Conservation (phyloP, 2,888 invertebrate species). For the Polylopha cassiicola region DNA sequence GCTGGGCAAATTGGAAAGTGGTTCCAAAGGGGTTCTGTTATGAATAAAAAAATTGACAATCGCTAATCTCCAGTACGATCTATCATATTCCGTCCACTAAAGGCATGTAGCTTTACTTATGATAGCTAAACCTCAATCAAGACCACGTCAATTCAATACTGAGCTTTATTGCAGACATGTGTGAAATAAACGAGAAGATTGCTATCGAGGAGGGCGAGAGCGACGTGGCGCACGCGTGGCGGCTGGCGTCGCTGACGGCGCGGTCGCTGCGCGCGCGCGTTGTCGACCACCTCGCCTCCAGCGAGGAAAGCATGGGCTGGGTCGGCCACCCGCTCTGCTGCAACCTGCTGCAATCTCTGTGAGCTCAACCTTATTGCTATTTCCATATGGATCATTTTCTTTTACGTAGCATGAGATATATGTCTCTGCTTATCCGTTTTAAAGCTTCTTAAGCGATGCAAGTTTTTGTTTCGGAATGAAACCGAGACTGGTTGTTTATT, state of each 20-base stretch:
- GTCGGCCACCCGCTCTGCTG: conserved; percentile 91
- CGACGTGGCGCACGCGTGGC: conserved; percentile 93
- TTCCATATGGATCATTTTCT: conserved; percentile 17
- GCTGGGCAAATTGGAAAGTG: too few species aligned
- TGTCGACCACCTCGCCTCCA: conserved; percentile 56
- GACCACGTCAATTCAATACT: too few species aligned
- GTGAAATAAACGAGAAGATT: conserved; percentile 86
- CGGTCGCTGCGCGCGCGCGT: conserved; percentile 58
- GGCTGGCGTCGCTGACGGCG: conserved; percentile 85
- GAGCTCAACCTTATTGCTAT: conserved; percentile 45
- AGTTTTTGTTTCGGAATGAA: too few species aligned
- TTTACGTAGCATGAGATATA: background rate
- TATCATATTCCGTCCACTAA: too few species aligned
- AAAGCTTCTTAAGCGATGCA: too few species aligned
- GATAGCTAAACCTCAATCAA: too few species aligned
- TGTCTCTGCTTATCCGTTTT: too few species aligned
- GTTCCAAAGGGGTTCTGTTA: too few species aligned
- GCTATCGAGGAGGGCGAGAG: conserved; percentile 86
- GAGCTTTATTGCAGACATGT: conserved; percentile 75
- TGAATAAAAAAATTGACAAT: too few species aligned
- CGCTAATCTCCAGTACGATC: too few species aligned
- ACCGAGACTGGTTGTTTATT: too few species aligned
- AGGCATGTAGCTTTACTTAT: too few species aligned
- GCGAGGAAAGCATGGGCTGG: conserved; percentile 86
- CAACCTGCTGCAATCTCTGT: conserved; percentile 90